phyloP scores from a whole-genome alignment of 2,113 vertebrate species.

The Micromys minutus region DNA sequence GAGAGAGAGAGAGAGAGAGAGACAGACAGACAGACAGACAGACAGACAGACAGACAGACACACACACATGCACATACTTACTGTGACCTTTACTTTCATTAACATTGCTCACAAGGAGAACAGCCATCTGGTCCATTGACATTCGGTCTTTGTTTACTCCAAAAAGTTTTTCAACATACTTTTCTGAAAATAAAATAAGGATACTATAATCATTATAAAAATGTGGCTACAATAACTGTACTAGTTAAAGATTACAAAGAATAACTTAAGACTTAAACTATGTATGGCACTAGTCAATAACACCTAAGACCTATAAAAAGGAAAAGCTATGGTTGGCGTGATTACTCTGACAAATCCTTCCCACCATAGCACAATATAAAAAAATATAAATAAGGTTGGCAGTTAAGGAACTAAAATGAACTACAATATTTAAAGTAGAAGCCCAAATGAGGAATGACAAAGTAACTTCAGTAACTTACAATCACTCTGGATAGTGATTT shows the following conservation, averaged over 20 bases:
- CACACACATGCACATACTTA: constrained; percentile 82
- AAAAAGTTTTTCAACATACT: constrained; percentile 96
- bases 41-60: not conserved
- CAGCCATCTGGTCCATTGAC: constrained; percentile 97
- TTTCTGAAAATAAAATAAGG: constrained; percentile 88
- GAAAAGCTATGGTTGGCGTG: constrained; percentile 18
- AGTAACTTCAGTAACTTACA: not conserved
- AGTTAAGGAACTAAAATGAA: not conserved
- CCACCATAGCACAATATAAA: not conserved
- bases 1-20: too few species aligned
- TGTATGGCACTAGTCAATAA: constrained; percentile 11
- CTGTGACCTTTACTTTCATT: constrained; percentile 96
- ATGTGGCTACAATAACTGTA: not conserved
- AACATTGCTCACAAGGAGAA: constrained; percentile 96
- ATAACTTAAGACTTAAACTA: constrained; percentile 14
- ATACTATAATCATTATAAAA: constrained; percentile 45
- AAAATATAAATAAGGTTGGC: not conserved
- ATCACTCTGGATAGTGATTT: not conserved
- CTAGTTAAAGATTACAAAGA: constrained; percentile 43
- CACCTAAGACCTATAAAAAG: not conserved
- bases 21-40: too few species aligned
- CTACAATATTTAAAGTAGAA: constrained; percentile 48
- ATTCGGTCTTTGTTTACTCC: constrained; percentile 95
- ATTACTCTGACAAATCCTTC: constrained; percentile 18
- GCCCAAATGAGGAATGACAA: constrained; percentile 10